Conservation (phyloP, 1,140 invertebrate genomes). For the Scaptomyza montana region DNA sequence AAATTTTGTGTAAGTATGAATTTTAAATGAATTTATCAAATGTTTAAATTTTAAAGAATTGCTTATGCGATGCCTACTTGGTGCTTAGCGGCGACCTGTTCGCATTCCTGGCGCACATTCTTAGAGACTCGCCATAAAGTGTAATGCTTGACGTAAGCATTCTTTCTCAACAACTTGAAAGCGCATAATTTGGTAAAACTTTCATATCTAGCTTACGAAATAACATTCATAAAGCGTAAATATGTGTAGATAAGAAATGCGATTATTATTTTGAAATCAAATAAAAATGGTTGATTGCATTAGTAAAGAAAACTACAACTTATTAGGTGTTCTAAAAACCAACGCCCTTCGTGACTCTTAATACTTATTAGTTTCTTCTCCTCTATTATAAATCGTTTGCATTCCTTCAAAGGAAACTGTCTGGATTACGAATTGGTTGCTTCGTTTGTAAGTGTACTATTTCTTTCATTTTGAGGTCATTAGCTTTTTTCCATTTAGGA, state of each 20-base stretch:
- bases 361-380: background rate
- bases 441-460: conserved; percentile 25
- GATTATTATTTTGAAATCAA: too few species aligned
- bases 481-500: conserved; percentile 64
- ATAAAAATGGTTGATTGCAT: too few species aligned
- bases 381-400: conserved; percentile 14
- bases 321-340: background rate
- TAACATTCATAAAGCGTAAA: too few species aligned
- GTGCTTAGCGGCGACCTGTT: background rate
- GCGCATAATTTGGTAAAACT: conserved; percentile 15
- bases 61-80: conserved; percentile 18
- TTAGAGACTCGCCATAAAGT: conserved; percentile 34
- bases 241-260: too few species aligned
- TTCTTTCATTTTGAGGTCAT: conserved; percentile 63
- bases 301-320: background rate
- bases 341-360: background rate
- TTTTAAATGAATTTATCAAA: conserved; percentile 29
- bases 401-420: conserved; percentile 41
- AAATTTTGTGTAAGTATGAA: conserved; percentile 4
- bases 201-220: too few species aligned
- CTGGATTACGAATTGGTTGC: conserved; percentile 4
- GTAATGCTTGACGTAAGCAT: background rate
- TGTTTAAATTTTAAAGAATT: background rate
- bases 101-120: conserved; percentile 12
- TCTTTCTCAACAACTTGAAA: conserved; percentile 13